These are phyloP conservation scores for Streptopelia turtur DNA, from an alignment of 2,797 vertebrate genomes.

Conservation along the genomic window DNA sequence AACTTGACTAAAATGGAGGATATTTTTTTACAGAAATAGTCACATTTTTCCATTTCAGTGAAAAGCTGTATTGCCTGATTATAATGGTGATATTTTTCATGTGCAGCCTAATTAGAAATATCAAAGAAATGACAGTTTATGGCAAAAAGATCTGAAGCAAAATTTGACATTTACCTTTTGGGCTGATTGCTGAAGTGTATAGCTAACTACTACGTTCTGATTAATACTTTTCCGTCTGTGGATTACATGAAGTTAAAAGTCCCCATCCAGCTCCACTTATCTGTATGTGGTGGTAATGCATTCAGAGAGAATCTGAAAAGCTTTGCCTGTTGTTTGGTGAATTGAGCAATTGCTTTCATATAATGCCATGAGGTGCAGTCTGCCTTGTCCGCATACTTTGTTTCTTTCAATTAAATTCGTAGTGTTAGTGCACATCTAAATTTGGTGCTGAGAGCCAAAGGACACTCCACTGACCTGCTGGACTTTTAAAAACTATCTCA, in stretches of 20 bases:
- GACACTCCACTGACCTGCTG: not conserved
- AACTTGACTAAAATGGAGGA: not conserved
- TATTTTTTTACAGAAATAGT: not conserved
- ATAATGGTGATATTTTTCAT: not conserved
- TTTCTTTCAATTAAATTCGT: not conserved
- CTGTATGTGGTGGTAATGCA: not conserved
- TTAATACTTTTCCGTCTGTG: not conserved
- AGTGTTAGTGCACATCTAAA: not conserved
- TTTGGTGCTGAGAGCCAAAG: not conserved
- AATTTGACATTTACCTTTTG: not conserved
- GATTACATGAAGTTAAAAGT: not conserved
- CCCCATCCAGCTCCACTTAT: not conserved
- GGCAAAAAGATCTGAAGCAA: not conserved
- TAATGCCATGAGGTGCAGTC: not conserved
- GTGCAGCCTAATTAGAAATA: not conserved
- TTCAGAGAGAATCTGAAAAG: not conserved
- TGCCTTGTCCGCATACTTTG: not conserved
- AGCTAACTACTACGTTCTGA: not conserved
- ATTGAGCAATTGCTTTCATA: not conserved
- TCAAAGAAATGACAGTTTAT: not conserved
- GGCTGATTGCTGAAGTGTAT: not conserved
- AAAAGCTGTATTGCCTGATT: not conserved
- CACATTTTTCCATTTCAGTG: not conserved
- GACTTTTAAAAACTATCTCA: not conserved
- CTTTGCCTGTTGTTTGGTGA: not conserved